phyloP scores from a whole-genome alignment of 2,797 vertebrate genomes.

The Falco naumanni region DNA sequence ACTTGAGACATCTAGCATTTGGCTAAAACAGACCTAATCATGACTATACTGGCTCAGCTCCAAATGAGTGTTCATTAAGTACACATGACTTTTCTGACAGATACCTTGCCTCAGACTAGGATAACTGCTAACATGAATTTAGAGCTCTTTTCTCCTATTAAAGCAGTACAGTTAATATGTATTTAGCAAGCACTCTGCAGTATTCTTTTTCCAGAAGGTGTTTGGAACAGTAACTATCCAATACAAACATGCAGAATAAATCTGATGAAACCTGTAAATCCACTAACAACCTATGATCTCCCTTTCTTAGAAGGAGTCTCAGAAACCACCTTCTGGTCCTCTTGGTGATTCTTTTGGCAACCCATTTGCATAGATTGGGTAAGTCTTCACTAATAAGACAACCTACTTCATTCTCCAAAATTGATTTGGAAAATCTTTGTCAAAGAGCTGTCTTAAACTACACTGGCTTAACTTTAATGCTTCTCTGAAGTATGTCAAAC shows the following conservation, averaged over 20 bases:
- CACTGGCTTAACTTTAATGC: background rate
- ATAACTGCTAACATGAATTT: too few species aligned
- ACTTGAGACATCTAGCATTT: background rate
- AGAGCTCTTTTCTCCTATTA: too few species aligned
- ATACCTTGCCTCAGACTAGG: background rate
- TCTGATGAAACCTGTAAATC: too few species aligned
- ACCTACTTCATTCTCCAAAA: background rate
- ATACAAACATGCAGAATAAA: too few species aligned
- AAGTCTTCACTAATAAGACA: conserved; percentile 26
- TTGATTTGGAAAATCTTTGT: background rate
- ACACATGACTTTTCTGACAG: background rate
- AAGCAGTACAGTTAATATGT: too few species aligned
- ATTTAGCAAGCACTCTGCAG: too few species aligned
- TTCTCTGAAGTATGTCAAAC: background rate
- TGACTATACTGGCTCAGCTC: background rate
- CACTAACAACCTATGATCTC: too few species aligned
- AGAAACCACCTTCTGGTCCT: conserved; percentile 64
- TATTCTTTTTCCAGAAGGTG: too few species aligned
- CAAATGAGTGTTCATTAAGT: background rate
- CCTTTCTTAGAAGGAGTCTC: conserved; percentile 24
- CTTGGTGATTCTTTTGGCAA: conserved; percentile 87
- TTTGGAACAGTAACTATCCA: too few species aligned
- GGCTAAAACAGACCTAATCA: background rate
- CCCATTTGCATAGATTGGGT: conserved; percentile 85
- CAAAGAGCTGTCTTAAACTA: background rate